phyloP scores from a whole-genome alignment of 2,113 vertebrate genomes.

The Eptesicus fuscus region DNA sequence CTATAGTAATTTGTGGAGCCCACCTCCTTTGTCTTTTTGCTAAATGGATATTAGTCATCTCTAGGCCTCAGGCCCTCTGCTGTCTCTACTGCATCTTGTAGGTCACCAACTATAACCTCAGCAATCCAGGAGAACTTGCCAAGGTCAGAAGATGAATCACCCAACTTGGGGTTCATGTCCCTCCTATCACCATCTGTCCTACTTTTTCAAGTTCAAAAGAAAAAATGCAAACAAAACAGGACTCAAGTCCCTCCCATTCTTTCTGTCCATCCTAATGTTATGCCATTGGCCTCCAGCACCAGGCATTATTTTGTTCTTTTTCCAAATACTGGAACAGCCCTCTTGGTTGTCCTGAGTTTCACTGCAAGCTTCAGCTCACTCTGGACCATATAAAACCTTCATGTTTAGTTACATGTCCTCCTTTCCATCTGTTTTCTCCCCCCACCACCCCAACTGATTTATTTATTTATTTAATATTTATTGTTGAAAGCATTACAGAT shows the following conservation, averaged over 20 bases:
- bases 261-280: not conserved
- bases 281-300: not conserved
- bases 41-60: not conserved
- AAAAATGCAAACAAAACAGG: not conserved
- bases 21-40: not conserved
- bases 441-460: too few relatives aligned
- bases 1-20: not conserved
- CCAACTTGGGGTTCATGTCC: not conserved
- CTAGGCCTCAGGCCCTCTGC: not conserved
- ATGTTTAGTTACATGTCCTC: not conserved
- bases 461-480: too few relatives aligned
- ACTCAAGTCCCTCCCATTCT: not conserved
- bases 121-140: not conserved
- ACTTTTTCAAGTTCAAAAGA: not conserved
- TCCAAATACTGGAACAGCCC: not conserved
- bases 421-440: not conserved
- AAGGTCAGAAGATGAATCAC: not conserved
- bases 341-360: not conserved
- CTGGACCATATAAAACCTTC: not conserved
- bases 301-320: not conserved
- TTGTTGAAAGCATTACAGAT: too few relatives aligned
- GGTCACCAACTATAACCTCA: not conserved
- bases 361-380: not conserved
- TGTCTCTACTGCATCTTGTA: not conserved
- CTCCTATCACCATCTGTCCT: not conserved